Base-by-base conservation (phyloP, 2,888 invertebrate species). In the Achlya flavicornis region DNA sequence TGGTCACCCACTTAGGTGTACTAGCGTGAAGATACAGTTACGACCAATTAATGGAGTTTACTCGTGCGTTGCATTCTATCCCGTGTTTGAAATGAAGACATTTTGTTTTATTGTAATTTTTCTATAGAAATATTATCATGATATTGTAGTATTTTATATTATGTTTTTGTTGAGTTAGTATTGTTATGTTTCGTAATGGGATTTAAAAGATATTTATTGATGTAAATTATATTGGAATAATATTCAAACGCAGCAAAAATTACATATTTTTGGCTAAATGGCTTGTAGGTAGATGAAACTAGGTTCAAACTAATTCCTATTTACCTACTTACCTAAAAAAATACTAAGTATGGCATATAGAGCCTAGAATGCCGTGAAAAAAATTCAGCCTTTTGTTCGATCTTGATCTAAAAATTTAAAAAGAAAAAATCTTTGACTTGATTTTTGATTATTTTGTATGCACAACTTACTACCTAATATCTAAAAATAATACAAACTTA, bases 1-100 rank as follows among this genome's bases (percentile, higher is more conserved):
- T 64, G 65, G 63, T 73, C 67, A 76, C 74, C 76, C 67, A 75
- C 66, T 68, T 70, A 68, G 19, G 41, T 66, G 64, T 46, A 10
- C 35, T 19, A 73, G 70, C 74, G 71, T 74, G 73, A 72, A 74
- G 74, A 12, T 53, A 64, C 66, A 59, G 68, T 63, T 64, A 63
- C 41, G 26, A 67, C 61, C 65, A 72, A 69, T 74, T 68, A 74
- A 60, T 64, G 63, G 19, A 19, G 43, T 61, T 35, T 70, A 73
- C 46, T 74, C 73, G 67, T 66, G 67, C 73, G 73, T 72, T 69
- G 61, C 71, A 53, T 10, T 19, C 0, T 6, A 14, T 19, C 4
- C 53, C 7, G 10, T 48, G 4, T 53, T 8, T 3, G 0, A 53
- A 19, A 53, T 19, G n/a, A 53, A 48, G 16, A 48, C 8, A 16